Evolutionary conservation across 2,113 vertebrate genomes (phyloP).

Genomic region (Crocuta crocuta): DNA sequence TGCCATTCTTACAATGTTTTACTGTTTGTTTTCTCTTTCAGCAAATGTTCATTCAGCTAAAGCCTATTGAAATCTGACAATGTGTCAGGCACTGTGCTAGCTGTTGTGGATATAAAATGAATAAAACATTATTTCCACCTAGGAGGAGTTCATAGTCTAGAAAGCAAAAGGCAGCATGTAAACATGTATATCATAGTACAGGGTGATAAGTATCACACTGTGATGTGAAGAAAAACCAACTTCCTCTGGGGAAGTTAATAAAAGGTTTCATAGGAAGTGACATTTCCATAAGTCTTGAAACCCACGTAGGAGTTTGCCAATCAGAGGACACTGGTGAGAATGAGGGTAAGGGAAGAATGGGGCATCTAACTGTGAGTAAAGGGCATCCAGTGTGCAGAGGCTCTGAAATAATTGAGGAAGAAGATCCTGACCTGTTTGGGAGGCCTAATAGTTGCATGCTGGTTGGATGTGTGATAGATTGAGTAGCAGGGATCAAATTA

Average conservation of each 20-base stretch:
- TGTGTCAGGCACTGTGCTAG: constrained; percentile 3
- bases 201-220: not conserved
- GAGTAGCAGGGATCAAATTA: not conserved
- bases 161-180: not conserved
- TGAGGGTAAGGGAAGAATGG: not conserved
- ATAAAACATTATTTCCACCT: constrained; percentile 12
- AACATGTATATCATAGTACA: not conserved
- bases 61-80: constrained; percentile 42
- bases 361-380: not conserved
- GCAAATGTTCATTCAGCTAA: constrained; percentile 45
- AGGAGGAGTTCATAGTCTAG: not conserved
- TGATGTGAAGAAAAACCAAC: not conserved
- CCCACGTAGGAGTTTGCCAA: not conserved
- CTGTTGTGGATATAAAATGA: constrained; percentile 3
- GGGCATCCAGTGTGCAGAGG: not conserved
- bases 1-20: constrained; percentile 52
- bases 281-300: constrained; percentile 22
- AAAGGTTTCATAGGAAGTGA: not conserved
- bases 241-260: not conserved
- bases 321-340: not conserved
- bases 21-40: constrained; percentile 64
- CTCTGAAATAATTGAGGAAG: not conserved
- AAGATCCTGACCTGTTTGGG: not conserved
- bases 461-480: not conserved
- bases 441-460: not conserved